These are phyloP conservation scores for Siniperca chuatsi DNA, from an alignment of 2,113 vertebrate species.

Conservation along the genomic window DNA sequence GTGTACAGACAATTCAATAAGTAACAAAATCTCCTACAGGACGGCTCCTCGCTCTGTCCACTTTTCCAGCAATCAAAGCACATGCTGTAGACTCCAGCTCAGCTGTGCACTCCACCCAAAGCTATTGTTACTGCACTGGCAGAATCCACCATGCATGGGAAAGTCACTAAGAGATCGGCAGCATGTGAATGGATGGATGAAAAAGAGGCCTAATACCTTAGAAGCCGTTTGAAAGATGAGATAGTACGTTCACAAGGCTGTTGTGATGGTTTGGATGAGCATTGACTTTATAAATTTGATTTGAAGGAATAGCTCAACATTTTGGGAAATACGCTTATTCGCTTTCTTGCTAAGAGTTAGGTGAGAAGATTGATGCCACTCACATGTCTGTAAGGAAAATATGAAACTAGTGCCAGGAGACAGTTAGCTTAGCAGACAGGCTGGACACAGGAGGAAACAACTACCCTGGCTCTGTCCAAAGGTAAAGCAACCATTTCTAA, in stretches of 20 bases:
- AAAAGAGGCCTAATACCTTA: conserved; percentile 13
- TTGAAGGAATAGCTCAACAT: neutral
- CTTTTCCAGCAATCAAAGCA: conserved; percentile 69
- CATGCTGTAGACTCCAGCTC: conserved; percentile 58
- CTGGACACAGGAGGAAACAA: neutral
- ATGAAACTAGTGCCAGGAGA: neutral
- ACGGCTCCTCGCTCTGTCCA: conserved; percentile 39
- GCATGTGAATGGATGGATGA: conserved; percentile 50
- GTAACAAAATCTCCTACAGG: conserved; percentile 40
- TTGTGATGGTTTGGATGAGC: neutral
- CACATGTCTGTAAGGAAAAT: neutral
- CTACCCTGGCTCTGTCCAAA: neutral
- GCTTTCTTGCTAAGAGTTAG: neutral
- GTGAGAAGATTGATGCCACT: neutral
- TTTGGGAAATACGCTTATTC: neutral
- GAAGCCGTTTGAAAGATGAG: conserved; percentile 16
- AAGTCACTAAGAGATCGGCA: conserved; percentile 73
- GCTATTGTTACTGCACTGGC: conserved; percentile 78
- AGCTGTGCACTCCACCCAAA: conserved; percentile 79
- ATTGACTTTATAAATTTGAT: neutral
- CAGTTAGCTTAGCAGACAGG: neutral
- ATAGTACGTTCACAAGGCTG: neutral
- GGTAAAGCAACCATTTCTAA: no score
- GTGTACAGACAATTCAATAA: conserved; percentile 33
- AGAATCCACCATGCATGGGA: conserved; percentile 66